Evolutionary conservation across 2,113 vertebrate genomes (phyloP), one percentile per base, ranked within the genome.

Genomic region (Laticauda colubrina): DNA sequence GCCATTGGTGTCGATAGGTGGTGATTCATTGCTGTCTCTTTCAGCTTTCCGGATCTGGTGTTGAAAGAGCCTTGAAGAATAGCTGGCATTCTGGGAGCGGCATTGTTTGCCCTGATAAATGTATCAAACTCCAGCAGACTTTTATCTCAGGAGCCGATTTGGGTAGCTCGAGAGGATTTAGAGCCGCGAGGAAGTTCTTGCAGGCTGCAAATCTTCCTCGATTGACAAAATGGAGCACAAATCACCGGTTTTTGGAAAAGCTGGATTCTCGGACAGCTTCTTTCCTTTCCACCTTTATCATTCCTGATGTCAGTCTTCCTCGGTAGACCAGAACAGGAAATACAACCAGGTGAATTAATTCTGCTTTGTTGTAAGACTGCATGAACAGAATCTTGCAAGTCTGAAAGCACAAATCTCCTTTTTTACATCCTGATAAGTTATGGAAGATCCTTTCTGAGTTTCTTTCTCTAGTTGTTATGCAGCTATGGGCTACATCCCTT

Each of bases 141-240:
- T 96, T 97, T 96, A 97, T 97, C 97, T 97, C 89, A 21, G 93
- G 94, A 94, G 75, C 95, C 96, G 97, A 97, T 97, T 97, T 96
- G 94, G 96, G 96, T 96, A 96, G 95, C 96, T 95, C 8, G 59
- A 92, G 90, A 89, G 96, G 97, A 97, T 97, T 97, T 97, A 96
- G 97, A 97, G 97, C 97, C 96, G 95, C 95, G 96, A 96, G 96
- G 97, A 97, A 97, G 97, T 96, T 96, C 89, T 21, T 94, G 91
- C 95, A 96, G 97, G 96, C 93, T 92, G 96, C 95, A 96, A 96
- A 96, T 97, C 92, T 95, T 96, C 96, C 96, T 94, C 91, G 96
- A 93, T 96, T 97, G 96, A 97, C 97, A 97, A 97, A 96, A 96
- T 56, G 89, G 93, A 96, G 95, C 96, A 95, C 93, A 97, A 95